Evolutionary conservation across 2,113 vertebrate species (phyloP).

Genomic region (Eidolon helvum): DNA sequence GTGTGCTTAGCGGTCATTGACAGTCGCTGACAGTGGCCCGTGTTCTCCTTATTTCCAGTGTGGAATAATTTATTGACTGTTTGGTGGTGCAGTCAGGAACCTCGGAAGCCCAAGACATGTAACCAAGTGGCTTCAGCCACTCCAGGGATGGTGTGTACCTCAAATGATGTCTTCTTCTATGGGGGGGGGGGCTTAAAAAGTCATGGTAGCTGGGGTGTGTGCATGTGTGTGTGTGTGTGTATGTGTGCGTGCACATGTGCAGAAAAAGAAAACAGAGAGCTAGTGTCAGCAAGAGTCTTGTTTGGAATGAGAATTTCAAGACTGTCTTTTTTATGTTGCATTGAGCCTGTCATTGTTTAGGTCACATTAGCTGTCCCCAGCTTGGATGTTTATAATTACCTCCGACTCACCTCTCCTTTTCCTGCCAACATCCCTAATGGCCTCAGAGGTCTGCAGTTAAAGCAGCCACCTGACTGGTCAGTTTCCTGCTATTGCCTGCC

Average conservation of each 20-base stretch:
- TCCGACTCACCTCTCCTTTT: neutral
- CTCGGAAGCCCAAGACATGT: constrained; percentile 77
- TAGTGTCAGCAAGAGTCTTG: neutral
- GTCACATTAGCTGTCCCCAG: neutral
- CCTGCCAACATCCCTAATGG: neutral
- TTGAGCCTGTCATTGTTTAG: neutral
- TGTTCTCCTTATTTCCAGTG: constrained; percentile 72
- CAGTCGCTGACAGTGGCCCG: neutral
- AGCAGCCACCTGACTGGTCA: neutral
- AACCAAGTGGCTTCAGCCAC: constrained; percentile 76
- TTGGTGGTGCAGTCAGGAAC: constrained; percentile 78
- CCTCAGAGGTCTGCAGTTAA: neutral
- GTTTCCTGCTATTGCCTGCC: neutral
- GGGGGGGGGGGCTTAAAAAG: neutral
- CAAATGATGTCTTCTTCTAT: neutral
- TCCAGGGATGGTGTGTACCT: constrained; percentile 63
- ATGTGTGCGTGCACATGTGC: neutral
- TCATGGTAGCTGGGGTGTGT: neutral
- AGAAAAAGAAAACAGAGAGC: neutral
- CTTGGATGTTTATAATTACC: neutral
- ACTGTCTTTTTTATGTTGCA: neutral
- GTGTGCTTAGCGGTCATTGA: neutral
- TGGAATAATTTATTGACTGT: constrained; percentile 81
- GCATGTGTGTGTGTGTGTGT: neutral
- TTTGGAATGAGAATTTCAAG: neutral